Evolutionary conservation across 2,888 invertebrate genomes (phyloP).

Genomic region (Anagyrus pseudococci): DNA sequence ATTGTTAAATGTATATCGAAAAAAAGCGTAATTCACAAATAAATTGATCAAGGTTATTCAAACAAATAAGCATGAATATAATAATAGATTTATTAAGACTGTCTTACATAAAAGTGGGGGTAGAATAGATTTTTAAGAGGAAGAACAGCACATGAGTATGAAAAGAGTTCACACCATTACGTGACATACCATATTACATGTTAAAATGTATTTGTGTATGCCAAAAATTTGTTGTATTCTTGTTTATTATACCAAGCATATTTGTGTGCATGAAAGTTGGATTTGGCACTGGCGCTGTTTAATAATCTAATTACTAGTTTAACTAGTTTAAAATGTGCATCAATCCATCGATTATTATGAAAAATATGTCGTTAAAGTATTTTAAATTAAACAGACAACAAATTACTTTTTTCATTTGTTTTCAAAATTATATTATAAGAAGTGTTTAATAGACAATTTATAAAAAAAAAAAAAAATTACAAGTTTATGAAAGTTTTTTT

Average conservation of each 20-base stretch:
- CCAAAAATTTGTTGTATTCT: slow-evolving; percentile 60
- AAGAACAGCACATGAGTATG: slow-evolving; percentile 26
- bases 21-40: slow-evolving; percentile 8
- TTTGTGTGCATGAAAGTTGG: slow-evolving; percentile 49
- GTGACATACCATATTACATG: slow-evolving; percentile 59
- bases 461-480: slow-evolving; percentile 32
- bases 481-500: slow-evolving; percentile 37
- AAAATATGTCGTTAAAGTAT: slow-evolving; percentile 14
- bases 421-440: slow-evolving; percentile 33
- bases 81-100: slow-evolving; percentile 22
- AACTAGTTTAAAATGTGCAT: slow-evolving; percentile 34
- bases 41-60: slow-evolving; percentile 17
- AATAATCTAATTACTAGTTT: slow-evolving; percentile 34
- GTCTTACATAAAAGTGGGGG: slow-evolving; percentile 11
- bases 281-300: slow-evolving; percentile 54
- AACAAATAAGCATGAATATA: slow-evolving; percentile 14
- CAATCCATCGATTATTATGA: slow-evolving; percentile 21
- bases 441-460: slow-evolving; percentile 34
- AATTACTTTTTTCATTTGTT: slow-evolving; percentile 24
- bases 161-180: slow-evolving; percentile 37
- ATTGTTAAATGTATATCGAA: slow-evolving; percentile 13
- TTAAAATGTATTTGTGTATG: slow-evolving; percentile 59
- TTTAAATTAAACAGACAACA: slow-evolving; percentile 31
- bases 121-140: slow-evolving; percentile 29
- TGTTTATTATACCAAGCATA: slow-evolving; percentile 61